These are phyloP conservation scores for Lasaia peninsularis DNA, from an alignment of 1,140 invertebrate genomes.

Conservation along the genomic window DNA sequence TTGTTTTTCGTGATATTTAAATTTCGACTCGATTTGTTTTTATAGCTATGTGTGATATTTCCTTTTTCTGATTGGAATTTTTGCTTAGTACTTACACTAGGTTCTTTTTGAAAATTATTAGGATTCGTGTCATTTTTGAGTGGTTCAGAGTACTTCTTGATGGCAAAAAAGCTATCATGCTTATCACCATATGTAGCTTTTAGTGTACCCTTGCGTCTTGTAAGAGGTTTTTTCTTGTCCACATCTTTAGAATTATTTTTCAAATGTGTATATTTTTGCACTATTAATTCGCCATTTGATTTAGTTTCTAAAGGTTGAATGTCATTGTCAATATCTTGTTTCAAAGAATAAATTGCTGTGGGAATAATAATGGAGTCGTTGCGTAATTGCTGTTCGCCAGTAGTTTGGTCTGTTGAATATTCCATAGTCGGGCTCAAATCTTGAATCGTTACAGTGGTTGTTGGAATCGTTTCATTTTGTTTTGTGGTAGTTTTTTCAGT, in stretches of 20 bases:
- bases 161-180: conserved; percentile 63
- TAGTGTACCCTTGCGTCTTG: conserved; percentile 70
- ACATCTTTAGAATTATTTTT: conserved; percentile 45
- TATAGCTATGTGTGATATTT: not conserved
- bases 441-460: not conserved
- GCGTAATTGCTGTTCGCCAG: not conserved
- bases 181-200: conserved; percentile 75
- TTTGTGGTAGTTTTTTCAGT: not conserved
- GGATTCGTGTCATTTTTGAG: not conserved
- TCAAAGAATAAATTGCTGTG: conserved; percentile 30
- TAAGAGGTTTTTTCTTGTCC: conserved; percentile 61
- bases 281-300: conserved; percentile 40
- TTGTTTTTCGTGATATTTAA: not conserved
- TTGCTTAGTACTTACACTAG: not conserved
- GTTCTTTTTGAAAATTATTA: not conserved
- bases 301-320: conserved; percentile 40
- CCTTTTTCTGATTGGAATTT: not conserved
- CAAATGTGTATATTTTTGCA: conserved; percentile 41
- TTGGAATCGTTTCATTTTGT: not conserved
- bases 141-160: conserved; percentile 29
- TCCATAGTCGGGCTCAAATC: not conserved
- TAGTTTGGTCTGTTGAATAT: not conserved
- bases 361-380: conserved; percentile 49
- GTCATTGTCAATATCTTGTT: conserved; percentile 42
- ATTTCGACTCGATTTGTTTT: not conserved